Evolutionary conservation across 2,113 vertebrate species (phyloP).

Genomic region (Corapipo altera): DNA sequence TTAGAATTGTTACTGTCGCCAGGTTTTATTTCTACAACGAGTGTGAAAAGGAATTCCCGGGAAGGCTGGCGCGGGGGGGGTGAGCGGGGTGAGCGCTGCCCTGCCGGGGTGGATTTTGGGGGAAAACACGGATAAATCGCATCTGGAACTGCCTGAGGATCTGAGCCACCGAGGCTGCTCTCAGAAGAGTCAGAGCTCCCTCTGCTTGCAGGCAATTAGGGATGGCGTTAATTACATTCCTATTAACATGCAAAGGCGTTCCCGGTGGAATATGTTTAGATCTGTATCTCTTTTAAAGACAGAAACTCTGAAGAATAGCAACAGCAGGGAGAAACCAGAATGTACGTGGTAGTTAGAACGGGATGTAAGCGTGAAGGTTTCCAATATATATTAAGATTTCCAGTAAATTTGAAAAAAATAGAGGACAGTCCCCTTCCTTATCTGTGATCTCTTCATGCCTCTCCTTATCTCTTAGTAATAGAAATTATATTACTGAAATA

Average conservation of each 20-base stretch:
- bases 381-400: accelerated
- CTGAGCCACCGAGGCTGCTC: accelerated
- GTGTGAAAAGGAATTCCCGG: accelerated
- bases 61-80: neutral
- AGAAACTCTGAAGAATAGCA: too few relatives aligned
- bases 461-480: neutral
- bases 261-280: accelerated
- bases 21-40: neutral
- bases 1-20: accelerated
- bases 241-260: neutral
- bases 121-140: accelerated
- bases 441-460: neutral
- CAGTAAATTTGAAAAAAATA: neutral
- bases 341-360: accelerated
- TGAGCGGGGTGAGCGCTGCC: neutral
- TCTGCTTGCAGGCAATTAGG: constrained; percentile 18
- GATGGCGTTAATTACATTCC: accelerated
- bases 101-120: neutral
- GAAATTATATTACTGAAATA: neutral
- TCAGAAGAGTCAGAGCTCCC: constrained; percentile 28
- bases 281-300: neutral
- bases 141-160: neutral
- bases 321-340: neutral
- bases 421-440: too few relatives aligned
- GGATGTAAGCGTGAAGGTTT: accelerated